Percentiles rank a stretch among this genome's conserved stretches.
Evolutionary conservation across 2,797 vertebrate species (phyloP).

Genomic region (Cacajao melanocephalus): DNA sequence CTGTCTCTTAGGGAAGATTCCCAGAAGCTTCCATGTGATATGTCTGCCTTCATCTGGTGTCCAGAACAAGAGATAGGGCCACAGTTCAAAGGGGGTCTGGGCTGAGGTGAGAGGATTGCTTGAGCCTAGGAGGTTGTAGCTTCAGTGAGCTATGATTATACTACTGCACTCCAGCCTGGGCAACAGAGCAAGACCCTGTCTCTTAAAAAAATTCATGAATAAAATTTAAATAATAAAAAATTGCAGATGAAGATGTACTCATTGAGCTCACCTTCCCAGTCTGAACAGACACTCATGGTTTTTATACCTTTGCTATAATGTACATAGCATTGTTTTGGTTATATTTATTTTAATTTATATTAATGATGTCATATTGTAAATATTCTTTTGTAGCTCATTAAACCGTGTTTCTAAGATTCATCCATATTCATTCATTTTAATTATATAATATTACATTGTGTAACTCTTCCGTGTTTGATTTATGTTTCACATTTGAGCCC

Average conservation of each 20-base stretch:
- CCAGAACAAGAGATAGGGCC: not conserved
- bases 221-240: not conserved
- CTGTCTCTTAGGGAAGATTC: not conserved
- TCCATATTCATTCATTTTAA: not conserved
- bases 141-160: no score
- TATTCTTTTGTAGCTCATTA: not conserved
- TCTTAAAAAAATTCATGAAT: no score
- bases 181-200: no score
- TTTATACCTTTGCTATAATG: not conserved
- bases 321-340: not conserved
- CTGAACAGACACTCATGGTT: not conserved
- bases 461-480: not conserved
- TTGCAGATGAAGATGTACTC: not conserved
- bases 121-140: no score
- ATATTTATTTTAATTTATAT: not conserved
- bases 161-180: no score
- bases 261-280: not conserved
- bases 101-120: no score
- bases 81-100: not conserved
- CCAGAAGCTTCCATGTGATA: not conserved
- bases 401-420: constrained; percentile 8
- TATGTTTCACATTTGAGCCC: not conserved
- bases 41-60: not conserved
- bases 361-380: not conserved
- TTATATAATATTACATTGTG: not conserved